These are phyloP conservation scores for Pithys albifrons DNA, from an alignment of 2,113 vertebrate genomes.

Conservation along the genomic window DNA sequence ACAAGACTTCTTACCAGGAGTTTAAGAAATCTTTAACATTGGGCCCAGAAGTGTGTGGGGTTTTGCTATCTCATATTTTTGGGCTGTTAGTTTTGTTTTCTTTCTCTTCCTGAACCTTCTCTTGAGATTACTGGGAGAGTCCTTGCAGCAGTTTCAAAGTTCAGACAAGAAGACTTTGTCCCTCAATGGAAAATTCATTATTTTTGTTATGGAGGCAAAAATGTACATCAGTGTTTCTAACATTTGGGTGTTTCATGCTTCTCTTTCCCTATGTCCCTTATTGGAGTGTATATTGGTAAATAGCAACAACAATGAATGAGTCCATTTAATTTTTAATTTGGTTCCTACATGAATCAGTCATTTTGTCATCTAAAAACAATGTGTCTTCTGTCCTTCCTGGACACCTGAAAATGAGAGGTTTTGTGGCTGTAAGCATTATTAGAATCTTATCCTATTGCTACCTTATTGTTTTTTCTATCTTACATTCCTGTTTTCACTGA, in stretches of 20 bases:
- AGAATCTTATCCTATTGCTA: not conserved
- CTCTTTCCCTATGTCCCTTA: accelerated
- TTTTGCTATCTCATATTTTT: not conserved
- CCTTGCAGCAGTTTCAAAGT: not conserved
- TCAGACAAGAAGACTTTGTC: not conserved
- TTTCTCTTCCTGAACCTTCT: not conserved
- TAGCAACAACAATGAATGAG: not conserved
- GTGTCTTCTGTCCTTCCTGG: not conserved
- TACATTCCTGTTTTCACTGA: not conserved
- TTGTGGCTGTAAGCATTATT: not conserved
- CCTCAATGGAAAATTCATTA: not conserved
- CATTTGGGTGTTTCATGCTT: not conserved
- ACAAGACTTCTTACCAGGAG: not conserved
- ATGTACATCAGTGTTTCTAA: not conserved
- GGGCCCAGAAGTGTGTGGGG: not conserved
- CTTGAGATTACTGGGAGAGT: not conserved
- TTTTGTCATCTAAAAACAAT: not conserved
- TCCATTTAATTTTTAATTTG: not conserved
- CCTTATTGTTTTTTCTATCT: not conserved
- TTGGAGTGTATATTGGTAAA: not conserved
- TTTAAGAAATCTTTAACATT: not conserved
- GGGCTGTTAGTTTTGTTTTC: not conserved
- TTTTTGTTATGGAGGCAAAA: not conserved
- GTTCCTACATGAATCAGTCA: not conserved
- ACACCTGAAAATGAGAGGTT: not conserved